Percentiles rank a stretch among this genome's conserved stretches.
Evolutionary conservation across 2,888 invertebrate genomes (phyloP).

Genomic region (Ichneumon xanthorius): DNA sequence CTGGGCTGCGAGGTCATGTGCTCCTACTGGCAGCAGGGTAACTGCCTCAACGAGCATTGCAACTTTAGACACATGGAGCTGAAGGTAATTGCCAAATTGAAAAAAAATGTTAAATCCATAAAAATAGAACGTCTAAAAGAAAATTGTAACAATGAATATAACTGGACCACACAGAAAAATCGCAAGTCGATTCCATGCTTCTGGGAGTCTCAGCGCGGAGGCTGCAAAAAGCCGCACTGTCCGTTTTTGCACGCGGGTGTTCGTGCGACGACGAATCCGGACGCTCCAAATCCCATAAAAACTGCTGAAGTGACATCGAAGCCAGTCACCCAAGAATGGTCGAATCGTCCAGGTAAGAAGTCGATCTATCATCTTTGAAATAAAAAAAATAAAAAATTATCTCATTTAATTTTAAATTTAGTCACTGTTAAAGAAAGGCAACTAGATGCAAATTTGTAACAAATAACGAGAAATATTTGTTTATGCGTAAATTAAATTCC

Average conservation of each 20-base stretch:
- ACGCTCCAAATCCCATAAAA: constrained; percentile 78
- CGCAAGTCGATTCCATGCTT: constrained; percentile 93
- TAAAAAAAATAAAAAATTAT: background rate
- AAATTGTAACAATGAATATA: background rate
- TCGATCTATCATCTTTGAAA: background rate
- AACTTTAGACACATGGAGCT: constrained; percentile 94
- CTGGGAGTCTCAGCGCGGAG: constrained; percentile 94
- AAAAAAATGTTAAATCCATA: background rate
- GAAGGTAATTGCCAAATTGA: constrained; percentile 86
- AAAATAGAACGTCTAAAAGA: background rate
- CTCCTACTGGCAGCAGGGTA: constrained; percentile 93
- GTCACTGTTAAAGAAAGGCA: no score
- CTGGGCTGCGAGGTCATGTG: constrained; percentile 94
- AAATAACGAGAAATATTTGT: background rate
- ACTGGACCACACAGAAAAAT: constrained; percentile 88
- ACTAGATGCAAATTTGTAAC: no score
- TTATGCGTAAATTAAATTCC: constrained; percentile 38
- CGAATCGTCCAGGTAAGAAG: constrained; percentile 80
- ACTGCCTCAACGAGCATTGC: constrained; percentile 92
- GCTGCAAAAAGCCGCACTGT: constrained; percentile 94
- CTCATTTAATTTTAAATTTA: no score
- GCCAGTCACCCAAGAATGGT: constrained; percentile 81
- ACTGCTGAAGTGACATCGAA: constrained; percentile 76
- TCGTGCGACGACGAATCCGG: constrained; percentile 67
- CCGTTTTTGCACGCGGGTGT: constrained; percentile 90